Percentiles rank a stretch among this genome's conserved stretches.
Conservation (phyloP, 1,140 invertebrate species). For the Zophobas morio region DNA sequence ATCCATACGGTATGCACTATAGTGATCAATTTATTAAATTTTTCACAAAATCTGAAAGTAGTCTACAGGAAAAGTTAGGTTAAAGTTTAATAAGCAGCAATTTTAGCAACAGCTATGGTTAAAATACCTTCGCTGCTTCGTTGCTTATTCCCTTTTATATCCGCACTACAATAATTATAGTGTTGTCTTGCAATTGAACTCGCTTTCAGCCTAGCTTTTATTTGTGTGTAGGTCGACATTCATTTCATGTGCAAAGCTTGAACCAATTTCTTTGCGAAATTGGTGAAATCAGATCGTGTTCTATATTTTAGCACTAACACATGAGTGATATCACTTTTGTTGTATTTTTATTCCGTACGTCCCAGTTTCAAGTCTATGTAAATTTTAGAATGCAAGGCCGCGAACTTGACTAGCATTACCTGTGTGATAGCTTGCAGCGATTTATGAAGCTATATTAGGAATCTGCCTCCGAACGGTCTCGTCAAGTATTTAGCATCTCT, state of each 20-base stretch:
- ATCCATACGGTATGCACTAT: conserved; percentile 13
- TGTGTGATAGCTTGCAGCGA: conserved; percentile 15
- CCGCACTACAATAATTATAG: background rate
- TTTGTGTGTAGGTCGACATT: background rate
- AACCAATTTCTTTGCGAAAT: conserved; percentile 18
- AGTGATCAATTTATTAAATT: conserved; percentile 15
- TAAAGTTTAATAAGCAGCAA: conserved; percentile 30
- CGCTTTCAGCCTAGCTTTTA: background rate
- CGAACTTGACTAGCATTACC: conserved; percentile 29
- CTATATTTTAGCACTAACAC: conserved; percentile 8
- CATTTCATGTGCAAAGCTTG: background rate
- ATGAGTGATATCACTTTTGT: conserved; percentile 9
- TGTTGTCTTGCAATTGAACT: background rate
- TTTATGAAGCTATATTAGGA: conserved; percentile 24
- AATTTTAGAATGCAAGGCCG: conserved; percentile 41
- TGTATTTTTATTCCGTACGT: conserved; percentile 27
- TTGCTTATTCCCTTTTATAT: background rate
- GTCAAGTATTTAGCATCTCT: background rate
- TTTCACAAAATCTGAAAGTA: conserved; percentile 1
- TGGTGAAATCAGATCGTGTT: conserved; percentile 33
- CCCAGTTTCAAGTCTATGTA: conserved; percentile 27
- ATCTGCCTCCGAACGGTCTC: background rate
- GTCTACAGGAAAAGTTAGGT: conserved; percentile 14
- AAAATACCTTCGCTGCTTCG: background rate
- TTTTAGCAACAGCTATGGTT: conserved; percentile 12